These are phyloP conservation scores for Montipora sp. DNA, from an alignment of 64 coral and sea anemone genomes.

Conservation along the genomic window DNA sequence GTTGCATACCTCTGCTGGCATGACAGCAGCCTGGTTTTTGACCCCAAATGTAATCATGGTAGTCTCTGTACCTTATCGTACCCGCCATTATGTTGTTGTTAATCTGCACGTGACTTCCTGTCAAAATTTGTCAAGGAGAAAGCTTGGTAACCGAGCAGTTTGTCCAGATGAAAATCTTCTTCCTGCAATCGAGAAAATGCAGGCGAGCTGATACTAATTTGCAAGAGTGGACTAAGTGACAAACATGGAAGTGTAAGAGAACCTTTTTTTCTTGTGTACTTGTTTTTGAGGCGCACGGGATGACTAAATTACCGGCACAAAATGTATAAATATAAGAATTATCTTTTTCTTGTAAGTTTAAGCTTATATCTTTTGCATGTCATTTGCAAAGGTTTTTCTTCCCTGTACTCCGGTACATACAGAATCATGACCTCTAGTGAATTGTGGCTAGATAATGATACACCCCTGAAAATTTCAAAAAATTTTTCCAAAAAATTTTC, in stretches of 20 bases:
- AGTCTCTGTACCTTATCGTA: not conserved
- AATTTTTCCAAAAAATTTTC: too few species aligned
- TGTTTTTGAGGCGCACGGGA: too few species aligned
- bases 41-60: constrained; percentile 4
- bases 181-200: not conserved
- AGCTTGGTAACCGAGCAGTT: not conserved
- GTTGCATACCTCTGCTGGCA: constrained; percentile 25
- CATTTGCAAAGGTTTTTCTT: too few species aligned
- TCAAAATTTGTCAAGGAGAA: not conserved
- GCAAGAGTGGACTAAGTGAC: not conserved
- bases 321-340: too few species aligned
- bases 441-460: too few species aligned
- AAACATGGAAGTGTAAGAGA: constrained; percentile 13
- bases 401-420: too few species aligned
- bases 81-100: constrained; percentile 7
- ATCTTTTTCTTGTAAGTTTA: too few species aligned
- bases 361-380: too few species aligned
- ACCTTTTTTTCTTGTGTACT: not conserved
- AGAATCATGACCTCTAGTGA: too few species aligned
- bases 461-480: too few species aligned
- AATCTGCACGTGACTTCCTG: constrained; percentile 7
- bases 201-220: not conserved
- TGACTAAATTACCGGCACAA: too few species aligned
- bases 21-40: constrained; percentile 13
- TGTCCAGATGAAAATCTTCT: not conserved